phyloP scores from a whole-genome alignment of 2,888 invertebrate species.

The Mythimna ferrago region DNA sequence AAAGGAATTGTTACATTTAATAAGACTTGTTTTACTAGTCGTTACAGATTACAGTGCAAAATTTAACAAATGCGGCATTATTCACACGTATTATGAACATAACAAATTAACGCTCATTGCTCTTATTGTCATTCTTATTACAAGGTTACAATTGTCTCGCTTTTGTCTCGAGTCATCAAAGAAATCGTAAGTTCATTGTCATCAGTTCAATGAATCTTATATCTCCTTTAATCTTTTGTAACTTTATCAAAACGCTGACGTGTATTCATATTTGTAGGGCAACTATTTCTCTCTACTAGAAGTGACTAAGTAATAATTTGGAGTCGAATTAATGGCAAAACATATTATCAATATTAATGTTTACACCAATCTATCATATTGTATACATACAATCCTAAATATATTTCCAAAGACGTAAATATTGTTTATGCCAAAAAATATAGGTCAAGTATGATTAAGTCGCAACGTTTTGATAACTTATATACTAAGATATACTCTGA shows the following conservation, averaged over 20 bases:
- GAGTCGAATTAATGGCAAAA: not conserved
- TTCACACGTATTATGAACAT: not conserved
- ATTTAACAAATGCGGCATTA: not conserved
- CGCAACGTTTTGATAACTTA: slow-evolving; percentile 40
- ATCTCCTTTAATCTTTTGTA: not conserved
- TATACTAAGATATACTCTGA: slow-evolving; percentile 10
- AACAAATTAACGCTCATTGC: not conserved
- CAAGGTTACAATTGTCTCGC: slow-evolving; percentile 11
- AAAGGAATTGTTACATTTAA: too few relatives aligned
- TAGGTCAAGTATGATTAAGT: slow-evolving; percentile 50
- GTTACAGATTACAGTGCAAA: not conserved
- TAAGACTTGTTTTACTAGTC: too few relatives aligned
- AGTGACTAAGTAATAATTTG: not conserved
- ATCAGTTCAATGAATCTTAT: not conserved
- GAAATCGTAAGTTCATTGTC: slow-evolving; percentile 12
- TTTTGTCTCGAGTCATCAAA: slow-evolving; percentile 15
- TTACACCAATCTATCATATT: not conserved
- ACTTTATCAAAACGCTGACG: slow-evolving; percentile 9
- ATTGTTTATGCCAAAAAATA: slow-evolving; percentile 44
- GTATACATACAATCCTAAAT: not conserved
- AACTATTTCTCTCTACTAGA: not conserved
- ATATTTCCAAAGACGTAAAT: slow-evolving; percentile 16
- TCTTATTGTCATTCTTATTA: slow-evolving; percentile 2
- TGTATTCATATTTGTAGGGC: not conserved
- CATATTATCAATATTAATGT: slow-evolving; percentile 11